Evolutionary conservation across 2,888 invertebrate species (phyloP), one percentile per base, ranked within the genome.

Genomic region (Epistrophella euchroma): DNA sequence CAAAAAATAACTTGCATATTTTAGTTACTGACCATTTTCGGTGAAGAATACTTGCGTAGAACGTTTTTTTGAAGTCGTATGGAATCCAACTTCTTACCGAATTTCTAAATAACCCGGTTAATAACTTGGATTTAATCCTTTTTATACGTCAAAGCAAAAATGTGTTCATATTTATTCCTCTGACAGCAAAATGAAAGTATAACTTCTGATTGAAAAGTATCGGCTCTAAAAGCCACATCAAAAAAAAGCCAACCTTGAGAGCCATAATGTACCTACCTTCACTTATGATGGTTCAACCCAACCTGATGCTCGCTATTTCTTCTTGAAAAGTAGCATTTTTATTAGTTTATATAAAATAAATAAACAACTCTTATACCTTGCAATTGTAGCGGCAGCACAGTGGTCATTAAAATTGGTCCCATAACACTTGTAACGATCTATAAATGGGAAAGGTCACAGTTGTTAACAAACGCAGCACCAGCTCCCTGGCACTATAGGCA

Each of bases 351-450:
- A 35, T 32, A 11, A 32, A 56, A 56, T 56, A 32, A 56, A 17
- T 11, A 35, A 56, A 32, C 11, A 56, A 17, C 5, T 56, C 35
- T 5, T 11, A 56, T 56, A 9, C 17, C 4, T 56, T 32, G 6
- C 17, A 19, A 13, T 35, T 17, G 32, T 4, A 17, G n/a, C 56
- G 22, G 7, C 19, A 17, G 11, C 32, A 35, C 13, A 58, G 15
- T 15, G 35, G 77, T 82, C 82, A 82, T 82, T 82, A 82, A 82
- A 82, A 77, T 68, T 60, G 60, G 58, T 82, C 82, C 82, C 82
- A 73, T 35, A 83, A 83, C 82, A 83, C 82, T 83, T 83, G 77
- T 78, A 68, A 83, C 72, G 19, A 66, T 60, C 73, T 77, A 56
- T 43, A 40, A 56, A 74, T 55, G 40, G 70, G 3, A 58, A 64